Evolutionary conservation across 1,140 invertebrate species (phyloP), one percentile per base, ranked within the genome.

Genomic region (Matsumurasca onukii): DNA sequence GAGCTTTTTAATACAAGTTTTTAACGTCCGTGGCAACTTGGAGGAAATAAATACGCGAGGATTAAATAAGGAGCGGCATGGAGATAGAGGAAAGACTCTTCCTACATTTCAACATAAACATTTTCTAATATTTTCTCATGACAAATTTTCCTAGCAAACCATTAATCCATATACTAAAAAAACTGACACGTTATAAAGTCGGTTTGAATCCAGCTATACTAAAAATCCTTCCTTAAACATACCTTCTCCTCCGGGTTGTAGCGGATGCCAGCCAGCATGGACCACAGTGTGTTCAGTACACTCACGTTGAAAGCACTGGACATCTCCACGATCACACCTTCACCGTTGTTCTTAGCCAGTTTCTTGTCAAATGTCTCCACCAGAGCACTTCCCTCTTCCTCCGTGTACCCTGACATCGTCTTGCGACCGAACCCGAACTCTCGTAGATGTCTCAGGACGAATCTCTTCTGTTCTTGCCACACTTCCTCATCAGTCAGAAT

Each of bases 261-360:
- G 73, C 87, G 78, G 72, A 82, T 86, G 0, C 93, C 91, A 65
- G 93, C 91, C 79, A 95, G 86, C 88, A 96, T 92, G 63, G 83
- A 86, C 91, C 93, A 96, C 0, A 97, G 78, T 0, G 91, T 91
- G 73, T 97, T 97, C 13, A 95, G 78, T 31, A 94, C 88, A 67
- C 89, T 88, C 0, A 90, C 85, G 31, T 86, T 87, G 72, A 92
- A 92, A 31, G 88, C 82, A 67, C 89, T 86, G 34, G 89, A 82
- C 87, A 92, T 91, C 67, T 84, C 77, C 0, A 86, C 75, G 1
- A 84, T 70, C 0, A 84, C 76, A 3, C 34, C 64, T 30, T 66
- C 31, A 1, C 34, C 27, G 2, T 45, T 34, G 15, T 30, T 20
- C 3, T 78, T 73, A 0, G 75, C 72, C 1, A 82, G 75, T 64